Conservation (phyloP, 1,140 invertebrate genomes). For the Drosophila parvula region DNA sequence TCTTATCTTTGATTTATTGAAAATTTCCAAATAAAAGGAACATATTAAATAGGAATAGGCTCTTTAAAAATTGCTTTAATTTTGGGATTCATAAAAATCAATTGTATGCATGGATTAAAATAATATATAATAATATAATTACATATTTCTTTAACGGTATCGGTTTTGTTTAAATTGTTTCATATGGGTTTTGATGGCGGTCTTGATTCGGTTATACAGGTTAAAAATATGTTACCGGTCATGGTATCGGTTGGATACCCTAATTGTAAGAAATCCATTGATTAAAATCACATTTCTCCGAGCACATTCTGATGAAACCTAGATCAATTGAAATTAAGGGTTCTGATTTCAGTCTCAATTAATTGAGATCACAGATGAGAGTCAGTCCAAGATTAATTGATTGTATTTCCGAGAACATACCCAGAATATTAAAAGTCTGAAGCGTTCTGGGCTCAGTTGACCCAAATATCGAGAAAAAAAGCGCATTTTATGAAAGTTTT, state of each 20-base stretch:
- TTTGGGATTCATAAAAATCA: too few species aligned
- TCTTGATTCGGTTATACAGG: too few species aligned
- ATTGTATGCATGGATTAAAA: too few species aligned
- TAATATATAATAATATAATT: too few species aligned
- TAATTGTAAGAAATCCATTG: not conserved
- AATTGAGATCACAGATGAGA: slow-evolving; percentile 6
- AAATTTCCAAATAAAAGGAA: not conserved
- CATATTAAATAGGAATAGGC: not conserved
- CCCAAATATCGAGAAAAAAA: not conserved
- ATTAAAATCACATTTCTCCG: slow-evolving; percentile 7
- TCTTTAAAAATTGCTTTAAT: not conserved
- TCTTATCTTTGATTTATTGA: not conserved
- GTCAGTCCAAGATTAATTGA: not conserved
- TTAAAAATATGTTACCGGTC: too few species aligned
- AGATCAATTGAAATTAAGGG: slow-evolving; percentile 6
- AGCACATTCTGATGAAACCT: not conserved
- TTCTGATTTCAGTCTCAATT: slow-evolving; percentile 8
- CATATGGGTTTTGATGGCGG: too few species aligned
- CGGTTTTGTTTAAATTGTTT: too few species aligned
- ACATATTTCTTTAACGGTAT: too few species aligned
- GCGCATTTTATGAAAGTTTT: not conserved
- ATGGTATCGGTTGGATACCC: too few species aligned
- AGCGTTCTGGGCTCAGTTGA: not conserved
- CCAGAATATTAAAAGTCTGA: not conserved
- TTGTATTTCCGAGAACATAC: not conserved